Conservation (phyloP, 2,113 vertebrate genomes). For the Grus americana region DNA sequence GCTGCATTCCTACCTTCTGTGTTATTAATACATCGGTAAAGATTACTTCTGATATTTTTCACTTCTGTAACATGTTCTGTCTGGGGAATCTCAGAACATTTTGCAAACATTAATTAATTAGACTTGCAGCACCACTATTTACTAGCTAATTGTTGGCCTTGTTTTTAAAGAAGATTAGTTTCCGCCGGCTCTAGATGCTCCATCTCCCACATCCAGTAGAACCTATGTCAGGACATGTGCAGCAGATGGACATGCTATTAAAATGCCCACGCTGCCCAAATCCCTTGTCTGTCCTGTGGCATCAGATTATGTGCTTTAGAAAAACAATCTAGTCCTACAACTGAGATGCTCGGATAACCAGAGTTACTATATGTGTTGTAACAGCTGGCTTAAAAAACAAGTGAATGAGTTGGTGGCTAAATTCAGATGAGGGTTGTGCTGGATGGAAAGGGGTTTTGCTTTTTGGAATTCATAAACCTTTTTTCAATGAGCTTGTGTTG, state of each 20-base stretch:
- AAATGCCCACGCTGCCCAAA: not conserved
- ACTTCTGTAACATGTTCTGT: not conserved
- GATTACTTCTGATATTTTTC: slow-evolving; percentile 27
- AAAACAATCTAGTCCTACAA: not conserved
- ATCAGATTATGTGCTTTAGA: not conserved
- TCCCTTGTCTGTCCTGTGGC: not conserved
- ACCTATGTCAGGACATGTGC: not conserved
- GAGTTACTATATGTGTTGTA: not conserved
- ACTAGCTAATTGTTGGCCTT: not conserved
- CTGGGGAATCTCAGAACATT: slow-evolving; percentile 36
- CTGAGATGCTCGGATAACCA: not conserved
- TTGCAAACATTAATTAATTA: slow-evolving; percentile 47
- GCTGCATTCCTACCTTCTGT: not conserved
- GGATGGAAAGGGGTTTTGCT: not conserved
- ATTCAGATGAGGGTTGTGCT: not conserved
- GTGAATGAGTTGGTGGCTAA: not conserved
- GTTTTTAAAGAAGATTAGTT: slow-evolving; percentile 3
- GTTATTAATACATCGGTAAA: not conserved
- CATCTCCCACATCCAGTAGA: not conserved
- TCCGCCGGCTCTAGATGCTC: not conserved
- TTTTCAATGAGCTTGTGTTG: not conserved
- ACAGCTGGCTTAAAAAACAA: not conserved
- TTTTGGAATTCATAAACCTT: not conserved
- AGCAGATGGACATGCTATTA: not conserved
- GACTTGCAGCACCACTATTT: not conserved